A percentile compares a stretch with the other conserved stretches of the same genome.
Conservation (phyloP, 2,113 vertebrate genomes). For the Tachysurus vachellii region DNA sequence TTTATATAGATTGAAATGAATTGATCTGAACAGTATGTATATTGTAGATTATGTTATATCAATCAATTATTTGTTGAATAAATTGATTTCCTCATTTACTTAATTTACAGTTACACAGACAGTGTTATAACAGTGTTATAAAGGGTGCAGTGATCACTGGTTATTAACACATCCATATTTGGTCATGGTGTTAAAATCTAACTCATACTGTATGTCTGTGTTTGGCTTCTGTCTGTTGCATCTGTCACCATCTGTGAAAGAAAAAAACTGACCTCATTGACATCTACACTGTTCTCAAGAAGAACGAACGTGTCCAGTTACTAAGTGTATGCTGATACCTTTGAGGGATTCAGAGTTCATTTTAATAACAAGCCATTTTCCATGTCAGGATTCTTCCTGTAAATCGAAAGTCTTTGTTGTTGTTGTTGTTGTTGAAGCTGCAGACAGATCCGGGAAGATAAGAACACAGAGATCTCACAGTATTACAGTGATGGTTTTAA, state of each 20-base stretch:
- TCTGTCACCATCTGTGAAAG: background rate
- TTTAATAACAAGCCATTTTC: constrained; percentile 5
- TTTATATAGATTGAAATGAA: background rate
- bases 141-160: no score
- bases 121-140: no score
- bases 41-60: background rate
- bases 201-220: background rate
- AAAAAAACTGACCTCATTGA: background rate
- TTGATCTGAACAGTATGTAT: background rate
- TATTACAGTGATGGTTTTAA: background rate
- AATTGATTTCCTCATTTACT: background rate
- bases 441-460: background rate
- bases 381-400: background rate
- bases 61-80: background rate
- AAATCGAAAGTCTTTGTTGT: background rate
- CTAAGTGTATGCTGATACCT: background rate
- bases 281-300: background rate
- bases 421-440: background rate
- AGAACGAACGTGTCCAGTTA: background rate
- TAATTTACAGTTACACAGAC: no score
- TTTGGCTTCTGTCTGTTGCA: background rate
- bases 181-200: background rate
- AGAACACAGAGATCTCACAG: background rate
- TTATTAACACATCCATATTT: background rate
- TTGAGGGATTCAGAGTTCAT: background rate